Conservation (phyloP, 2,888 invertebrate species). For the Periphyllus acericola region DNA sequence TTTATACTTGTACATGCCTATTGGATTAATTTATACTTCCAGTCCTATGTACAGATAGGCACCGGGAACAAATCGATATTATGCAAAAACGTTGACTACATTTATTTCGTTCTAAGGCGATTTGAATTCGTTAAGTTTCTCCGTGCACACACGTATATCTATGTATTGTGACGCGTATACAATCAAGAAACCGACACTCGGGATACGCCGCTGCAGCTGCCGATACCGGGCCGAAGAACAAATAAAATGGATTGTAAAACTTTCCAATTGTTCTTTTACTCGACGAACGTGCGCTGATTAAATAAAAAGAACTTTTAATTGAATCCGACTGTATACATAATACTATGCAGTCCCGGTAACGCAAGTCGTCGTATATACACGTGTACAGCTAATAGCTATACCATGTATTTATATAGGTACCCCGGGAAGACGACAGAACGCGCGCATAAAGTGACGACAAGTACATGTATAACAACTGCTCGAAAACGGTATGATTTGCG, state of each 20-base stretch:
- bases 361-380: no score
- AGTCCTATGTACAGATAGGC: background rate
- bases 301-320: slow-evolving; percentile 47
- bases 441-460: background rate
- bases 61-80: background rate
- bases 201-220: background rate
- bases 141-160: background rate
- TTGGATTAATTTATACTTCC: background rate
- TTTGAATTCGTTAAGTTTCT: slow-evolving; percentile 11
- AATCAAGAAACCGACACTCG: background rate
- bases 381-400: no score
- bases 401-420: no score
- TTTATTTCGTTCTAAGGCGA: slow-evolving; percentile 21
- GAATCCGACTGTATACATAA: background rate
- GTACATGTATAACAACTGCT: no score
- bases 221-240: background rate
- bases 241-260: slow-evolving; percentile 29
- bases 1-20: background rate
- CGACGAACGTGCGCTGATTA: slow-evolving; percentile 32
- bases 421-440: background rate
- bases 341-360: background rate
- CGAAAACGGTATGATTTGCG: background rate
- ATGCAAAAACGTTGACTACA: slow-evolving; percentile 19
- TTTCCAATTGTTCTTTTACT: slow-evolving; percentile 26
- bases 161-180: background rate